phyloP scores from a whole-genome alignment of 1,140 invertebrate species.

The Nephila pilipes region DNA sequence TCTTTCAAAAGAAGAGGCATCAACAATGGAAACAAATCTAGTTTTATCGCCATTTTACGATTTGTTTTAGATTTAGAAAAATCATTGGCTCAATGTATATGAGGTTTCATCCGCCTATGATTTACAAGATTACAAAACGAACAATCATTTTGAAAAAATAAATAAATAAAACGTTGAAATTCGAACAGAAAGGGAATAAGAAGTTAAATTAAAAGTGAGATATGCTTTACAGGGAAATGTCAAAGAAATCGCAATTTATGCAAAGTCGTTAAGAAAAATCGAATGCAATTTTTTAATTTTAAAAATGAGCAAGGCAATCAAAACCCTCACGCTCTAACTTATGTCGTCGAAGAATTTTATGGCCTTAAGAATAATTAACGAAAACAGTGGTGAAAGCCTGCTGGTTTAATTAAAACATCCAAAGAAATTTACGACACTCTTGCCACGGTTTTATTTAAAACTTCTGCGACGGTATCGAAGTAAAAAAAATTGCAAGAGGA shows the following conservation, averaged over 20 bases:
- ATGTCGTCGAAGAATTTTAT: conserved; percentile 59
- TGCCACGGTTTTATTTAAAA: conserved; percentile 70
- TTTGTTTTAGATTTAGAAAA: not conserved
- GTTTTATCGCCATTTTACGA: not conserved
- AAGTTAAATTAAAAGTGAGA: not conserved
- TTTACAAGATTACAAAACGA: not conserved
- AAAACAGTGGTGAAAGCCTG: not conserved
- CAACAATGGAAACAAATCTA: not conserved
- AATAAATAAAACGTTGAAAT: not conserved
- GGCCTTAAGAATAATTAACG: conserved; percentile 52
- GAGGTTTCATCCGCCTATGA: not conserved
- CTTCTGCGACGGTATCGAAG: too few relatives aligned
- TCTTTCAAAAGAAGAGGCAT: not conserved
- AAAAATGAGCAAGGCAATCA: conserved; percentile 65
- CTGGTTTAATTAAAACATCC: conserved; percentile 72
- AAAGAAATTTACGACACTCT: conserved; percentile 58
- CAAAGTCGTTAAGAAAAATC: conserved; percentile 15
- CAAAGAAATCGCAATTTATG: conserved; percentile 38
- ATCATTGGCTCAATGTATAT: not conserved
- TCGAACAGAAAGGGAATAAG: not conserved
- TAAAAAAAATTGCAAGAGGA: not conserved
- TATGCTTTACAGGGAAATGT: not conserved
- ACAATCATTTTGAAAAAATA: not conserved
- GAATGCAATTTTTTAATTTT: conserved; percentile 15
- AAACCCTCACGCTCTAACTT: conserved; percentile 53